Base-by-base conservation (phyloP, 2,888 invertebrate genomes). In the Mesodorylaimus sp. region DNA sequence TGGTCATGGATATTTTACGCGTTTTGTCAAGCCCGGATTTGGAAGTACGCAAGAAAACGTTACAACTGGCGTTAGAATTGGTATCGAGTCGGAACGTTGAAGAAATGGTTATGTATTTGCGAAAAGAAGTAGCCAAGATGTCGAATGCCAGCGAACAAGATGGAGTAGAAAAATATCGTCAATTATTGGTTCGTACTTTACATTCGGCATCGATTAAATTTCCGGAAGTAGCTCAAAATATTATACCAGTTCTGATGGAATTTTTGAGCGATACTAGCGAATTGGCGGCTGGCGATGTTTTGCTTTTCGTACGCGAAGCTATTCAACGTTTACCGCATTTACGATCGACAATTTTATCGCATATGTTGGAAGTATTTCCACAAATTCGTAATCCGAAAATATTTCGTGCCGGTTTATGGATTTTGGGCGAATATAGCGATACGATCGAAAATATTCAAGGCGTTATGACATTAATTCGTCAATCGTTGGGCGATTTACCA, bases 1-100 rank as follows among this genome's bases (percentile, higher is more conserved):
- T 88, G 21, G 87, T 95, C 43, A 97, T 97, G 95, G 97, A 99
- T 71, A 83, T 97, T 62, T 73, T 99, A 57, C 74, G 95, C 21
- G 93, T 97, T 43, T 72, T 97, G 52, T 79, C 83, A 52, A 80
- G 83, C 39, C 87, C 91, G 2, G 95, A 97, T 66, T 76, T 91
- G n/a, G 55, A 58, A 74, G 95, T 95, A 0, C 74, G 88, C 46
- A 78, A 79, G 53, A 89, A 88, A 68, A 86, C 88, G 0, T 61
- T 76, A 42, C 78, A 79, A 53, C 70, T 89, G 26, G 83, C 86
- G 0, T 76, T 93, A 74, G 89, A 91, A 63, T 73, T 95, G 59
- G 85, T 88, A 21, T 83, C 84, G 2, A 79, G 85, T 0, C 77
- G 91, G 16, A 91, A 88, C 64, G 87, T 93, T 47, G 86, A 87